Conservation (phyloP, 2,113 vertebrate genomes). For the Leptosomus discolor region DNA sequence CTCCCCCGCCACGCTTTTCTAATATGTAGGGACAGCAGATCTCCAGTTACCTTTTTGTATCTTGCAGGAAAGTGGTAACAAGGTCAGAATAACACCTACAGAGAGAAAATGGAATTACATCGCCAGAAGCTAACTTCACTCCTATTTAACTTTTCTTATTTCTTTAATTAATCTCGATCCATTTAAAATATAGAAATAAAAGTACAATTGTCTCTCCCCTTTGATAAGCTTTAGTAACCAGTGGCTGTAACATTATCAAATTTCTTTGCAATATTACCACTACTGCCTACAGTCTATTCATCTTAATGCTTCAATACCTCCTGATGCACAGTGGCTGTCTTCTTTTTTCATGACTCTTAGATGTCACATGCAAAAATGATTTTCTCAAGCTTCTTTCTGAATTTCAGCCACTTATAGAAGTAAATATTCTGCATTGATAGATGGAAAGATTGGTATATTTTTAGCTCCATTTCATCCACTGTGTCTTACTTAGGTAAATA, state of each 20-base stretch:
- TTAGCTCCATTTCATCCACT: not conserved
- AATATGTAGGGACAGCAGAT: not conserved
- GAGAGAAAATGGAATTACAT: not conserved
- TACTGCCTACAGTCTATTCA: not conserved
- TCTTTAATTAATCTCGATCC: not conserved
- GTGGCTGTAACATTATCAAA: not conserved
- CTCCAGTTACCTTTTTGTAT: not conserved
- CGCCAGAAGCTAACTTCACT: not conserved
- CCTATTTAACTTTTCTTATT: not conserved
- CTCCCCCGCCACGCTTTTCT: no score
- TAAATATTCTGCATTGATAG: not conserved
- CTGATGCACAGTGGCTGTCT: not conserved
- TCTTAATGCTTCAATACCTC: not conserved
- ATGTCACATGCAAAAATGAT: not conserved
- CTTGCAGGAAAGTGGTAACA: not conserved
- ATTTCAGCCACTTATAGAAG: not conserved
- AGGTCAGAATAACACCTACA: not conserved
- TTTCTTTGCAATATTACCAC: not conserved
- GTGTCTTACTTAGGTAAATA: not conserved
- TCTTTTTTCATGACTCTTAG: not conserved
- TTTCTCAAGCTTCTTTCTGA: not conserved
- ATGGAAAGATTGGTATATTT: not conserved
- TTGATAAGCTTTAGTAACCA: not conserved
- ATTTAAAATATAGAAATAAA: not conserved
- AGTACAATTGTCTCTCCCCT: not conserved